A percentile compares a stretch with the other conserved stretches of the same genome.
These are phyloP conservation scores for Gasterosteus nipponicus DNA, from an alignment of 2,113 vertebrate genomes.

Conservation along the genomic window DNA sequence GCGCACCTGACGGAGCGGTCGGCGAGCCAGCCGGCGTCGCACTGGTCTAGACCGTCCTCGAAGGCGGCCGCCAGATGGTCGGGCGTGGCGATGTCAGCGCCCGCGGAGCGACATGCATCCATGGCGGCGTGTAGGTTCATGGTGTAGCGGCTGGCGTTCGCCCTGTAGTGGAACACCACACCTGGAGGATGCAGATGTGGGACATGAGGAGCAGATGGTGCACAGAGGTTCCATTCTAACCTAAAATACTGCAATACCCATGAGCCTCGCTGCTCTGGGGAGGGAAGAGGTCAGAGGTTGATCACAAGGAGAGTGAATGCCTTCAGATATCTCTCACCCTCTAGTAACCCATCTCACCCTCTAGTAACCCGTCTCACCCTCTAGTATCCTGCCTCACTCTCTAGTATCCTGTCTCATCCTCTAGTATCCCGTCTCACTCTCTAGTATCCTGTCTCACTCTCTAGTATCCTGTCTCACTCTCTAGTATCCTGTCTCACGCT, in stretches of 20 bases:
- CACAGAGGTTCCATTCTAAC: too few species aligned
- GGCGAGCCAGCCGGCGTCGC: slow-evolving; percentile 95
- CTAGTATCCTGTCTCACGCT: too few species aligned
- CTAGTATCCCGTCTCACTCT: not conserved
- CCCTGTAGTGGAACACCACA: slow-evolving; percentile 95
- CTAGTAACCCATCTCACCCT: not conserved
- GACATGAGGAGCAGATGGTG: not conserved
- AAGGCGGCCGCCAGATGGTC: slow-evolving; percentile 89
- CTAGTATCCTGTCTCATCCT: not conserved
- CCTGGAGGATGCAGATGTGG: slow-evolving; percentile 75
- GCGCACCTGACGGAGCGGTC: slow-evolving; percentile 89
- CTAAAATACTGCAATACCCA: not conserved
- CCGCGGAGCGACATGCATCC: slow-evolving; percentile 79
- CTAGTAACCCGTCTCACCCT: not conserved
- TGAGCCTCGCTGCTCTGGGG: not conserved
- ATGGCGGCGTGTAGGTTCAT: slow-evolving; percentile 85
- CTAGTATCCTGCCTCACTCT: not conserved
- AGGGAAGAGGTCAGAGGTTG: not conserved
- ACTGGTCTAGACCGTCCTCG: slow-evolving; percentile 93
- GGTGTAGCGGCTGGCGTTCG: slow-evolving; percentile 84
- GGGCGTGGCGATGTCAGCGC: slow-evolving; percentile 86
- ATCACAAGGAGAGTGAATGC: not conserved
- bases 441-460: too few species aligned
- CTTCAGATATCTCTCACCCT: not conserved
- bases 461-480: too few species aligned